These are phyloP conservation scores for Lepidocyrtinus sp. DNA, from an alignment of 2,888 invertebrate species.

Conservation along the genomic window DNA sequence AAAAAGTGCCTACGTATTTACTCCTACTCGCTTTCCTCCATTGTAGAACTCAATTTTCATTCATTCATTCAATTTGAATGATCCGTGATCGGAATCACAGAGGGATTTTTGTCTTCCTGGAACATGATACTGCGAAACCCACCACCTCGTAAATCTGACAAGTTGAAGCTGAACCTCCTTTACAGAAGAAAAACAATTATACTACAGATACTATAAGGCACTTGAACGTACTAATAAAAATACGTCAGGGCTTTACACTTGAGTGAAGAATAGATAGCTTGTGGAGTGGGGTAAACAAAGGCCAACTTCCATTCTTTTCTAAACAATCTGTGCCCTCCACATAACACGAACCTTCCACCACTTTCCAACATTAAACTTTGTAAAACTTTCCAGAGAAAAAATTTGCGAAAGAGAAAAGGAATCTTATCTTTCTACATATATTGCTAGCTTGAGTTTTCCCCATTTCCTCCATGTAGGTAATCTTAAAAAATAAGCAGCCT, in stretches of 20 bases:
- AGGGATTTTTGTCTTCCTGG: neutral
- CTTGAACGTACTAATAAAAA: neutral
- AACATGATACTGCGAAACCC: neutral
- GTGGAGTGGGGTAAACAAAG: neutral
- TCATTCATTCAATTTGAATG: conserved; percentile 10
- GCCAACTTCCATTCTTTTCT: neutral
- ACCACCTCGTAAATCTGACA: conserved; percentile 52
- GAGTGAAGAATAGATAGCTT: neutral
- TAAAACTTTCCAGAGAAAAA: too few relatives aligned
- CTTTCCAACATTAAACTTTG: too few relatives aligned
- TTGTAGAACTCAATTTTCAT: conserved; percentile 2
- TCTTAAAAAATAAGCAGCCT: too few relatives aligned
- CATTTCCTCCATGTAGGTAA: too few relatives aligned
- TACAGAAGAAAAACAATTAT: neutral
- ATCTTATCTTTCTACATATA: too few relatives aligned
- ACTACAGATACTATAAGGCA: neutral
- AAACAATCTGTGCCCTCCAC: too few relatives aligned
- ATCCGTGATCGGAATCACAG: neutral
- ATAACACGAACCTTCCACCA: too few relatives aligned
- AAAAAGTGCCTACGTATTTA: neutral
- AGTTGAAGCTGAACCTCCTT: conserved; percentile 37
- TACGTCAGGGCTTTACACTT: neutral
- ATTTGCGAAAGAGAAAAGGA: too few relatives aligned
- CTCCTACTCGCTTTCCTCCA: neutral
- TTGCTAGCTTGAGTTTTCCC: too few relatives aligned